Evolutionary conservation across 1,140 invertebrate species (phyloP), one percentile per base, ranked within the genome.

Genomic region (Ridgeia piscesae): DNA sequence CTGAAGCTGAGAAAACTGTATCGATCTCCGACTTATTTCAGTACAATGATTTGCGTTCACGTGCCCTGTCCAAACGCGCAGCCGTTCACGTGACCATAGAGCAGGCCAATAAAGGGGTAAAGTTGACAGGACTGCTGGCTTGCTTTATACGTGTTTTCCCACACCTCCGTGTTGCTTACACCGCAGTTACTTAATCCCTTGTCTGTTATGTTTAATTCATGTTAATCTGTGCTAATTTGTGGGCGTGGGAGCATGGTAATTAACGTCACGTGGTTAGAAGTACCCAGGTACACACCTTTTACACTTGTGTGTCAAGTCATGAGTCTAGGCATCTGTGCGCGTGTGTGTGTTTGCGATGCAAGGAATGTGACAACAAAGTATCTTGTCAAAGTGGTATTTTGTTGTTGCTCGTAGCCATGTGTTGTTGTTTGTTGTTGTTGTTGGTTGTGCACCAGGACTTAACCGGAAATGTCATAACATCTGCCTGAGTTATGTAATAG

Each of bases 21-120:
- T 77, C 58, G 17, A 77, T 77, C 58, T 77, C 14, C 58, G 14
- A 77, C 58, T 77, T 77, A 77, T 77, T 77, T 77, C 58, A 77
- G 58, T 77, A 77, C 58, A 77, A 77, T 77, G 58, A 77, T 77
- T 77, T 77, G 58, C 58, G 58, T 77, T 77, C 58, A 77, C 58
- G 58, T 77, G 58, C 58, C 58, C 58, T 77, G 58, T 77, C 58
- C 58, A 77, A 77, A 77, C 58, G 58, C 17, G 58, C 14, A 31
- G 58, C 58, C 27, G 58, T 77, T 77, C 58, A 77, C 2, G 58
- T 77, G 17, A 21, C 11, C 42, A 11, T 42, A 42, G 42, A 42
- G 4, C 42, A 42, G 42, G 42, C 58, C 17, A 77, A 77, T 77
- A 77, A 77, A 77, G 58, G 58, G 58, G 58, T 77, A 77, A 77